Percentiles rank a stretch among this genome's conserved stretches.
Conservation (phyloP, 2,888 invertebrate genomes). For the Tricholauxania praeusta region DNA sequence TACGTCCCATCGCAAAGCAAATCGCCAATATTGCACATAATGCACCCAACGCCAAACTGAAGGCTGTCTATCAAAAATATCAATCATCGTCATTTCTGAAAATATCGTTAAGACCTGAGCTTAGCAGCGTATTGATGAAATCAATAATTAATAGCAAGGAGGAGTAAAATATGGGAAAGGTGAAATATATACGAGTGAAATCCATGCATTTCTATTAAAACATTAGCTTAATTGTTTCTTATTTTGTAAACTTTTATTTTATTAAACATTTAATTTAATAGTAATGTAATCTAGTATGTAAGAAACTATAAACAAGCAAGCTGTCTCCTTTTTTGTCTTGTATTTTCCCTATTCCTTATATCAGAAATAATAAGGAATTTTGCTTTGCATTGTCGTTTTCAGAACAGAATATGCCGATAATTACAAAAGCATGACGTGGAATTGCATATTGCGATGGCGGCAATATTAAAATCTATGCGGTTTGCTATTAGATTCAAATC, state of each 20-base stretch:
- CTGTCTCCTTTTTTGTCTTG: background rate
- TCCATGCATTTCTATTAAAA: background rate
- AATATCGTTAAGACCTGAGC: conserved; percentile 75
- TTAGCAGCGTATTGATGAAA: conserved; percentile 65
- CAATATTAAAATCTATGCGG: conserved; percentile 19
- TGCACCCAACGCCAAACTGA: conserved; percentile 78
- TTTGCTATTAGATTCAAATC: conserved; percentile 22
- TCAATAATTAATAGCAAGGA: conserved; percentile 54
- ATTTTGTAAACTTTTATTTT: conserved; percentile 29
- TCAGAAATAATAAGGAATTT: background rate
- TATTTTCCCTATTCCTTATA: background rate
- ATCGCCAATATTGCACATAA: conserved; percentile 78
- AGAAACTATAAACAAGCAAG: background rate
- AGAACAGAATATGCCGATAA: conserved; percentile 24
- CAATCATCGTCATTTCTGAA: conserved; percentile 72
- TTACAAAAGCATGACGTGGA: conserved; percentile 17
- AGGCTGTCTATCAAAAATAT: conserved; percentile 79
- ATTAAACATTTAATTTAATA: conserved; percentile 28
- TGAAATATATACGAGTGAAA: background rate
- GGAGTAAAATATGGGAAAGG: background rate
- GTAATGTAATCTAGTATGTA: conserved; percentile 25
- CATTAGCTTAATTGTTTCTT: conserved; percentile 42
- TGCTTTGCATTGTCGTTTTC: conserved; percentile 16
- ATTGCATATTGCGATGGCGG: background rate
- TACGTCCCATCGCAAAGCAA: conserved; percentile 77